Evolutionary conservation across 2,888 invertebrate species (phyloP).

Genomic region (Desoria tigrina): DNA sequence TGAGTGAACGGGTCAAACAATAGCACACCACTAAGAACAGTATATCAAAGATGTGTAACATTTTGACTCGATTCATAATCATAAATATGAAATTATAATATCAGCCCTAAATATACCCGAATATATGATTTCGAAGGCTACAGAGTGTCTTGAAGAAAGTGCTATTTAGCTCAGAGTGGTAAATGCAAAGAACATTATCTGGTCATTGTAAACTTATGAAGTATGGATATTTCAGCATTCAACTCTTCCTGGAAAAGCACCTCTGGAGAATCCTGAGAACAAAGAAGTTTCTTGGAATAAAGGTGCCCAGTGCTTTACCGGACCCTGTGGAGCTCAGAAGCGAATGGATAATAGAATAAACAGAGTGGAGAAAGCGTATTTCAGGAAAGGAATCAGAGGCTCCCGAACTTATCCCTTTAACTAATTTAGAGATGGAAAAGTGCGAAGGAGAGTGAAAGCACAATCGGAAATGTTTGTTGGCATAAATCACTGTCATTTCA

Average conservation of each 20-base stretch:
- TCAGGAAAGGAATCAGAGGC: background rate
- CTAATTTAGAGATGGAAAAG: constrained; percentile 26
- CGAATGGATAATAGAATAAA: background rate
- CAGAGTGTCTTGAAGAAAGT: too few relatives aligned
- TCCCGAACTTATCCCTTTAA: constrained; percentile 13
- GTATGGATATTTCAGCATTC: background rate
- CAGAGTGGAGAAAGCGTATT: background rate
- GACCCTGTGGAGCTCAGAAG: constrained; percentile 16
- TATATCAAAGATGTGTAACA: too few relatives aligned
- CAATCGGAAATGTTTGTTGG: constrained; percentile 26
- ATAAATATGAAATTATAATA: too few relatives aligned
- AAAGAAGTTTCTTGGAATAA: constrained; percentile 12
- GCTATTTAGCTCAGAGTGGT: too few relatives aligned
- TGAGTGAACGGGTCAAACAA: too few relatives aligned
- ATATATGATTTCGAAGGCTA: too few relatives aligned
- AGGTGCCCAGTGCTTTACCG: constrained; percentile 3
- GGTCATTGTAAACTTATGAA: background rate
- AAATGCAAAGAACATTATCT: too few relatives aligned
- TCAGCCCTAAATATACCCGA: too few relatives aligned
- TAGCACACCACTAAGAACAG: too few relatives aligned
- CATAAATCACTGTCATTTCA: constrained; percentile 27
- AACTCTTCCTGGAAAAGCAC: constrained; percentile 2
- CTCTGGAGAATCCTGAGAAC: constrained; percentile 5
- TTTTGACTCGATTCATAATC: too few relatives aligned
- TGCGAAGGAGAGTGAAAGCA: constrained; percentile 22